phyloP scores from a whole-genome alignment of 2,888 invertebrate species.

The Andrena chrysosceles region DNA sequence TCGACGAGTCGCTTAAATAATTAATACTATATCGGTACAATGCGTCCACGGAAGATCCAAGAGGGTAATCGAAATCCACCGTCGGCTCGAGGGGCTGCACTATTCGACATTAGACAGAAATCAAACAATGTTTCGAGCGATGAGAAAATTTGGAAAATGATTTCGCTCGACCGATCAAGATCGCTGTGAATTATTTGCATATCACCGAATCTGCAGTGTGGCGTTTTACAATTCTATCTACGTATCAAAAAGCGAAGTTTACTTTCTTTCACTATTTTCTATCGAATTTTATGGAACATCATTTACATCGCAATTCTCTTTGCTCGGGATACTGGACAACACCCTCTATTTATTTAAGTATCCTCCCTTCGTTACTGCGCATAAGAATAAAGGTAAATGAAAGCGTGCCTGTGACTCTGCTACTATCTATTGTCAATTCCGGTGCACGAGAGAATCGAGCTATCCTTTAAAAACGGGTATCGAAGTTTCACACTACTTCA shows the following conservation, averaged over 20 bases:
- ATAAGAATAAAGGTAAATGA: slow-evolving; percentile 7
- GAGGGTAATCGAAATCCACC: not conserved
- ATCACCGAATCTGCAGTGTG: too few relatives aligned
- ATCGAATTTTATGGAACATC: not conserved
- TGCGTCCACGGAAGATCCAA: slow-evolving; percentile 17
- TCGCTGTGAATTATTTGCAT: too few relatives aligned
- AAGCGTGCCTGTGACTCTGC: slow-evolving; percentile 7
- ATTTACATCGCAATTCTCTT: not conserved
- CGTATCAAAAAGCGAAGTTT: too few relatives aligned
- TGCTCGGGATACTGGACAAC: not conserved
- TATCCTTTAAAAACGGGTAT: slow-evolving; percentile 35
- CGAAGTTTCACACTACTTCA: slow-evolving; percentile 45
- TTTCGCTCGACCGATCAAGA: too few relatives aligned
- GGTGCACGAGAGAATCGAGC: slow-evolving; percentile 2
- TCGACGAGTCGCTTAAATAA: slow-evolving; percentile 24
- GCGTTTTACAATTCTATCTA: too few relatives aligned
- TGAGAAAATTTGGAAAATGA: too few relatives aligned
- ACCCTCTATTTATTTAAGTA: not conserved
- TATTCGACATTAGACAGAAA: slow-evolving; percentile 5
- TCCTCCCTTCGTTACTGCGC: not conserved
- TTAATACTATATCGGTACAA: slow-evolving; percentile 54
- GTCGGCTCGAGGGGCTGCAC: slow-evolving; percentile 4
- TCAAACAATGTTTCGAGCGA: not conserved
- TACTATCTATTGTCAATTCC: slow-evolving; percentile 1
- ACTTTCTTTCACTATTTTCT: not conserved